Evolutionary conservation across 2,888 invertebrate species (phyloP).

Genomic region (Nyleta sp.): DNA sequence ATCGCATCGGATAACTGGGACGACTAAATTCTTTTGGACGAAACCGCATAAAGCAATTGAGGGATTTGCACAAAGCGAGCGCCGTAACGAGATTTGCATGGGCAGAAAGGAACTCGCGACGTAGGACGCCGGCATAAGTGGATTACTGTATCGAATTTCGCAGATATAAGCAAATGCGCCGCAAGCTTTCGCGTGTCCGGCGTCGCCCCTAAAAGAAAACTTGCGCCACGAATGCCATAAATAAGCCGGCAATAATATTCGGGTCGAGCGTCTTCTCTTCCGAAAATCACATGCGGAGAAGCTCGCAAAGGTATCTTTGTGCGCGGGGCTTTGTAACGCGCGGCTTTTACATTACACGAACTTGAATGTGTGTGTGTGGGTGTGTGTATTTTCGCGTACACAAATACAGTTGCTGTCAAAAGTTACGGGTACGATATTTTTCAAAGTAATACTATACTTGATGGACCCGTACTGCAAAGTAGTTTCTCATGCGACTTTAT

Average conservation of each 20-base stretch:
- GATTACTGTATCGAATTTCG: slow-evolving; percentile 51
- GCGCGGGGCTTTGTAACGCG: background rate
- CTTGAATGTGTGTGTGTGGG: background rate
- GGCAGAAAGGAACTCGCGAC: background rate
- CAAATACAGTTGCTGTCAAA: background rate
- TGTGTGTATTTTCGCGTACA: background rate
- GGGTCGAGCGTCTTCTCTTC: slow-evolving; percentile 5
- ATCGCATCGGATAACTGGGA: no score
- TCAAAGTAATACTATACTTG: background rate
- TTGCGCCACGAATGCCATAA: slow-evolving; percentile 69
- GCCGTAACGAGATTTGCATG: slow-evolving; percentile 4
- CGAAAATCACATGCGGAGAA: slow-evolving; percentile 21
- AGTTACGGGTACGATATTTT: background rate
- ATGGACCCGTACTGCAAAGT: no score
- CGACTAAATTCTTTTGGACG: no score
- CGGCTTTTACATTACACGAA: slow-evolving; percentile 1
- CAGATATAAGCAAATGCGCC: slow-evolving; percentile 27
- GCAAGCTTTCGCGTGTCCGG: slow-evolving; percentile 28
- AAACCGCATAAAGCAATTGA: slow-evolving; percentile 8
- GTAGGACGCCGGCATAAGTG: slow-evolving; percentile 28
- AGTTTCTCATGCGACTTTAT: no score
- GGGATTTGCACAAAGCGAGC: slow-evolving; percentile 22
- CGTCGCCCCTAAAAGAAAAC: slow-evolving; percentile 31
- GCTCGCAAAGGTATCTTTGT: slow-evolving; percentile 18
- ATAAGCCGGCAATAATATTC: slow-evolving; percentile 74